Percentiles rank a stretch among this genome's conserved stretches.
Evolutionary conservation across 2,113 vertebrate genomes (phyloP).

Genomic region (Coracopsis vasa): DNA sequence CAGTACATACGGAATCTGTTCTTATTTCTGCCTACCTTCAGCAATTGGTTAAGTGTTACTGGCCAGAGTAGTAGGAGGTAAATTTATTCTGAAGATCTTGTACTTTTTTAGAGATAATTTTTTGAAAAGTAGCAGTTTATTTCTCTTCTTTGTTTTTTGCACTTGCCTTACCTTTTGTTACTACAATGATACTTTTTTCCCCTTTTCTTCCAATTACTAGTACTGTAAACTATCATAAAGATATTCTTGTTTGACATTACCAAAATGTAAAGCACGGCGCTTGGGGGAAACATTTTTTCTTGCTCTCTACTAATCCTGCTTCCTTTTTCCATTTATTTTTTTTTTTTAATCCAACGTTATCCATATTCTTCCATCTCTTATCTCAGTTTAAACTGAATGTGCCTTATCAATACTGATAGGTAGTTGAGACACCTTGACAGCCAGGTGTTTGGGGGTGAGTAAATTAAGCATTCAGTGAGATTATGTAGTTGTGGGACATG

Average conservation of each 20-base stretch:
- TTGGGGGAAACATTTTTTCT: not conserved
- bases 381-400: not conserved
- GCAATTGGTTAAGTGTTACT: not conserved
- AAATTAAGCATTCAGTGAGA: not conserved
- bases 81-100: not conserved
- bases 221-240: not conserved
- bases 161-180: not conserved
- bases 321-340: not conserved
- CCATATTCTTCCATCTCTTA: not conserved
- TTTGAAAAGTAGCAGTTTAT: not conserved
- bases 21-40: not conserved
- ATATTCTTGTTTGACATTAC: not conserved
- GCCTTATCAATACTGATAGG: not conserved
- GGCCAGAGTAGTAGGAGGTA: not conserved
- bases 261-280: not conserved
- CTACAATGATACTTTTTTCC: fast-evolving
- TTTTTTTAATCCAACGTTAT: not conserved
- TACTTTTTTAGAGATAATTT: not conserved
- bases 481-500: not conserved
- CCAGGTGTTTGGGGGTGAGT: not conserved
- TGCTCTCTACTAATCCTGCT: not conserved
- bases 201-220: not conserved
- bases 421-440: not conserved
- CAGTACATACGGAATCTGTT: fast-evolving
- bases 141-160: not conserved